Base-by-base conservation (phyloP, 2,797 vertebrate species). In the Thripadectes ignobilis region DNA sequence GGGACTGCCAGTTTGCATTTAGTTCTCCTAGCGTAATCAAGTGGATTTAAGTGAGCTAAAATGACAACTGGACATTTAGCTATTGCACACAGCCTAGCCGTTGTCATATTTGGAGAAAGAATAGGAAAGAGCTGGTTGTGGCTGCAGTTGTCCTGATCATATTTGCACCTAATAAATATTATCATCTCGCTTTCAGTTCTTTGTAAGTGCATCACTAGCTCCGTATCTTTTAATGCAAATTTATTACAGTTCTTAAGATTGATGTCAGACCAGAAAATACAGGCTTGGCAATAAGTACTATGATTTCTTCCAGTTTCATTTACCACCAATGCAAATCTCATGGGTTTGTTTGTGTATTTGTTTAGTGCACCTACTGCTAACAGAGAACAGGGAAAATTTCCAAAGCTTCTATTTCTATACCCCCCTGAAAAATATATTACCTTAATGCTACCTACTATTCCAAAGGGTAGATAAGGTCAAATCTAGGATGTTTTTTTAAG, bases 31-130 rank as follows among this genome's bases (percentile, higher is more conserved):
- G 91, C 54, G 69, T 94, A 71, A 95, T 91, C 88, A 92, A 96
- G 75, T 59, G 85, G 75, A 72, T 90, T 88, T 92, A 80, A 95
- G 73, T 36, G 91, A 75, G 65, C 84, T 72, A 82, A 96, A 96
- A 95, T 86, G 95, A 92, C 96, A 97, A 84, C 57, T 86, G 94
- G 95, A 91, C 92, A 80, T 54, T 72, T 4, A 85, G 81, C 87
- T 92, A 69, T 78, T 41, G 78, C 91, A 81, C 85, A 81, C 38
- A 85, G 62, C 16, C 41, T 82, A 63, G 78, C 52, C 10, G 1
- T 7, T 80, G 71, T 75, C 76, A 20, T 68, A 55, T 92, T 94
- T 85, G 83, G 87, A 85, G 77, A 79, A 48, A 59, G 51, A 83
- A 48, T 24, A 84, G 77, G 77, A 91, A 58, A 76, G 48, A 86